Base-by-base conservation (phyloP, 1,140 invertebrate species). In the Bemisia tabaci region DNA sequence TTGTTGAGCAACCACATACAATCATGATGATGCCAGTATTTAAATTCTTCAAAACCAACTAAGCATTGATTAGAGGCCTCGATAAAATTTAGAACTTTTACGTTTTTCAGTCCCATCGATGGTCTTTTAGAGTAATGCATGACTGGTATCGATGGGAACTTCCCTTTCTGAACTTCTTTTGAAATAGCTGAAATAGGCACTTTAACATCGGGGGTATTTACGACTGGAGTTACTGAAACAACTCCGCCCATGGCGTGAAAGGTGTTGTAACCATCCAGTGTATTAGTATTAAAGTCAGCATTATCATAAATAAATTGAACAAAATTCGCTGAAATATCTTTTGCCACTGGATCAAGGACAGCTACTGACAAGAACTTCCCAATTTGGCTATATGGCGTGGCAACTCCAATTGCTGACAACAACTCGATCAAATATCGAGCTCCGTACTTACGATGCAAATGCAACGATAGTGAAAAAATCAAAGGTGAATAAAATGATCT, bases 211-310 rank as follows among this genome's bases (percentile, higher is more conserved):
- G 33, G 33, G 17, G 33, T 17, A 48, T 9, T 17, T 9, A 17
- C 17, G 17, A 17, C 33, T 9, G 66, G 66, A 39, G 71, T 71
- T 22, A 70, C 59, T 66, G 62, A 68, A 21, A 27, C n/a, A 23
- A 72, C 70, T 21, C 70, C 70, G 24, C 70, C 73, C 73, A 74
- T 74, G 12, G 39, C 60, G 67, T 75, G 74, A 66, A 75, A 73
- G 24, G 73, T 73, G 26, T 70, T 69, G 22, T 65, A 33, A 17
- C 72, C 72, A 68, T 73, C 71, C 25, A 74, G 23, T 27, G 73
- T 75, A 26, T 68, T 48, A 11, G 64, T 63, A 68, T 73, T 74
- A 60, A 67, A 64, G 65, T 75, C 72, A 26, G 73, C 73, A 63
- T 74, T 74, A 59, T 74, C 72, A 58, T 69, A 74, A 65, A 71